Evolutionary conservation across 2,888 invertebrate genomes (phyloP), one percentile per base, ranked within the genome.

Genomic region (Cephus sareptanus): DNA sequence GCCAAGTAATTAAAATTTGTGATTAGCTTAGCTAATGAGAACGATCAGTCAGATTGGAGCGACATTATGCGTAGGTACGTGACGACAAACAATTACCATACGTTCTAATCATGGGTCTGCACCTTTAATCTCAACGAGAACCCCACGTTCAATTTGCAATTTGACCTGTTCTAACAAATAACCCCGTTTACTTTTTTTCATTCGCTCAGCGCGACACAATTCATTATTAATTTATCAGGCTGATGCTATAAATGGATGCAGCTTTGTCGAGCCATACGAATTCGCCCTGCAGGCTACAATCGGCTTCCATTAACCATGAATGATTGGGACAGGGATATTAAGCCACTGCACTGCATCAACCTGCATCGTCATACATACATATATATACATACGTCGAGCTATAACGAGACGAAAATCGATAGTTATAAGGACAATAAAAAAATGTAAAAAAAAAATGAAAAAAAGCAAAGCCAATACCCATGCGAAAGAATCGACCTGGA

Each of bases 1-100:
- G 85, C 79, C 74, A 80, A 79, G 83, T 86, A 87, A 88, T 88
- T 88, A 88, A 88, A 87, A 88, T 88, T 88, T 86, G 85, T 83
- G 87, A 88, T 87, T 87, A 88, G 85, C 80, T 81, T 82, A 81
- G 84, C 84, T 87, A 88, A 88, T 87, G 86, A 87, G 87, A 83
- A 82, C 85, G 85, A 86, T 85, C 85, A 81, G 79, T 81, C 83
- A 86, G 85, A 88, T 88, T 85, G 84, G 79, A 81, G 80, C 76
- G 71, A 69, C 13, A 79, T 80, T 81, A 82, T 81, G 79, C 81
- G 81, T 82, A 81, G 69, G 79, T 84, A 88, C 86, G 83, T 85
- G 83, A 83, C 84, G 84, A 81, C 79, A 83, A 83, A 85, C 83
- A 83, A 85, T 85, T 87, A 85, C 79, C 82, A 82, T 78, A 77